Percentiles rank a stretch among this genome's conserved stretches.
These are phyloP conservation scores for Pogonocherus hispidulus DNA, from an alignment of 2,888 invertebrate genomes.

Conservation along the genomic window DNA sequence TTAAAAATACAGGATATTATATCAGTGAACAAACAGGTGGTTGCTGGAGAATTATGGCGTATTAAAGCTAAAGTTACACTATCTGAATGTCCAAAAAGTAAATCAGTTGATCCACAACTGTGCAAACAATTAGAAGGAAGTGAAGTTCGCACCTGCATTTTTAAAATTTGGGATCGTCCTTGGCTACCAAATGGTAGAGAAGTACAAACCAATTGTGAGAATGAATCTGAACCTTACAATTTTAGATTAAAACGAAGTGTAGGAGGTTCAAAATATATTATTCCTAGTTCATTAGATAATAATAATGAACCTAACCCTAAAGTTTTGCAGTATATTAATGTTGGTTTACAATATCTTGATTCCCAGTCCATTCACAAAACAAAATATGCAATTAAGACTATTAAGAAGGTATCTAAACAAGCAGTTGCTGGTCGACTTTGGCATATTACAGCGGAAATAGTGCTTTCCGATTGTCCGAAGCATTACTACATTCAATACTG, in stretches of 20 bases:
- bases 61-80: constrained; percentile 74
- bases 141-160: constrained; percentile 65
- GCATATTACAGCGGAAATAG: constrained; percentile 73
- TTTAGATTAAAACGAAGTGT: constrained; percentile 38
- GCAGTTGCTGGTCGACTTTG: constrained; percentile 73
- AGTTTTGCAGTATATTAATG: constrained; percentile 3
- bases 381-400: constrained; percentile 38
- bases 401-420: constrained; percentile 69
- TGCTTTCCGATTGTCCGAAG: constrained; percentile 71
- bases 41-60: constrained; percentile 72
- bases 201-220: constrained; percentile 66
- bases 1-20: constrained; percentile 37
- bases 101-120: constrained; percentile 14
- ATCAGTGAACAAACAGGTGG: constrained; percentile 57
- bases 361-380: constrained; percentile 3
- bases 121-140: constrained; percentile 49
- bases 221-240: constrained; percentile 41
- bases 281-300: background rate
- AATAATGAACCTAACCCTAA: background rate
- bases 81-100: constrained; percentile 70
- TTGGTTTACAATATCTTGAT: constrained; percentile 16
- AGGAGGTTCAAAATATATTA: background rate
- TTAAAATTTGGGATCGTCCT: constrained; percentile 73
- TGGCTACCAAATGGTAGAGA: constrained; percentile 71
- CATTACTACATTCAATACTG: constrained; percentile 38